These are phyloP conservation scores for Musca domestica DNA, from an alignment of 1,140 invertebrate genomes.

Conservation along the genomic window DNA sequence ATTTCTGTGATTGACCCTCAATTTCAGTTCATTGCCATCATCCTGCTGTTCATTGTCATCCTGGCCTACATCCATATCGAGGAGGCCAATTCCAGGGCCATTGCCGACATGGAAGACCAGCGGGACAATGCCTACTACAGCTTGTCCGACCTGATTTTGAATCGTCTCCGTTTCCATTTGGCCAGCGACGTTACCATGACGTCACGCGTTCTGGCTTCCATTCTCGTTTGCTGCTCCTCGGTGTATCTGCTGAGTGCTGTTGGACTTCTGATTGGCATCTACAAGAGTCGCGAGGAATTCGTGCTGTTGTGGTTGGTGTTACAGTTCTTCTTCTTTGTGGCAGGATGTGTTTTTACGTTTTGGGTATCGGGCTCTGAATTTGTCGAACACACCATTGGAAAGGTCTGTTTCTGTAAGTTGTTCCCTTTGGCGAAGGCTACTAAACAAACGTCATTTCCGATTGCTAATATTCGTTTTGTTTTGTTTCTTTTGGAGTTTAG, in stretches of 20 bases:
- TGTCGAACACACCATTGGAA: constrained; percentile 39
- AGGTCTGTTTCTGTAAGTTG: constrained; percentile 43
- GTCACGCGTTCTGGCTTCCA: constrained; percentile 43
- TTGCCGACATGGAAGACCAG: constrained; percentile 37
- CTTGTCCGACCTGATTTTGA: constrained; percentile 41
- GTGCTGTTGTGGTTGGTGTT: constrained; percentile 47
- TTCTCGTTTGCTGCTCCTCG: constrained; percentile 34
- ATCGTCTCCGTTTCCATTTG: constrained; percentile 42
- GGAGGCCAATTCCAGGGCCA: constrained; percentile 13
- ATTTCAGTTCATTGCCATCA: constrained; percentile 44
- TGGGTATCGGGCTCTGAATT: constrained; percentile 42
- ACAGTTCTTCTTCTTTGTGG: constrained; percentile 43
- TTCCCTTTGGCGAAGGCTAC: neutral
- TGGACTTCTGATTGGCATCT: constrained; percentile 44
- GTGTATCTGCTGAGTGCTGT: constrained; percentile 44
- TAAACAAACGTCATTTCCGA: neutral
- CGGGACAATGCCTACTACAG: constrained; percentile 49
- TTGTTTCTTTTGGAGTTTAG: constrained; percentile 28
- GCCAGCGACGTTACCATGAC: constrained; percentile 45
- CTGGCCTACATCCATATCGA: constrained; percentile 27
- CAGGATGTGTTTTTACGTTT: constrained; percentile 34
- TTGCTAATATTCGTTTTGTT: neutral
- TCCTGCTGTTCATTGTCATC: constrained; percentile 45
- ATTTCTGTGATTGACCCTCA: neutral
- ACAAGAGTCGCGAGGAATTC: constrained; percentile 43